Base-by-base conservation (phyloP, 2,888 invertebrate genomes). In the Exephanes ischioxanthus region DNA sequence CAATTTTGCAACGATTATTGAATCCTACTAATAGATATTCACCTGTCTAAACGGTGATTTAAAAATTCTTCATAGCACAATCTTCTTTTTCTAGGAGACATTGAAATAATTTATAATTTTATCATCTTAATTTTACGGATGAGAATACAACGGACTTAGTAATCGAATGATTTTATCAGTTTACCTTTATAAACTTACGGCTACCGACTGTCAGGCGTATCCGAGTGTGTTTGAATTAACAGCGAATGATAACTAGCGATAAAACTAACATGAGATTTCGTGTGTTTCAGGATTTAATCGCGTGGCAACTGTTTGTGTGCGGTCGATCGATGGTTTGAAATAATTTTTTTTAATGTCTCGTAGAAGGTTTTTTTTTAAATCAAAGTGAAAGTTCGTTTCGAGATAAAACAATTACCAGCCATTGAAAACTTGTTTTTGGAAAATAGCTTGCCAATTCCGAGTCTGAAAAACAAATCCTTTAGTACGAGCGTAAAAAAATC, bases 191-290 rank as follows among this genome's bases (percentile, higher is more conserved):
- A 37, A 16, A 76, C 66, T 76, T 37, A 66, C 66, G 66, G 53
- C 76, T 51, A 70, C n/a, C 70, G 53, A 19, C 26, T 75, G 30
- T 33, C n/a, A 3, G 51, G 33, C 33, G 30, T 26, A 41, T 45
- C 19, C 1, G 30, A 53, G 16, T 48, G 63, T 48, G 55, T 78
- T 76, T 26, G 9, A 58, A 33, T 9, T 67, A 66, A 75, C 63
- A 78, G 26, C 73, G 82, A 82, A 79, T 76, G 76, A 72, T n/a
- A 76, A 76, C 71, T 75, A 80, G 79, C 58, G 19, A 82, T n/a
- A 61, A 61, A 5, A 73, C 16, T 73, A 75, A 75, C 61, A 45
- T 16, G n/a, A 61, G 9, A 71, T 51, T 16, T 79, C 37, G 16
- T 51, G 58, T 76, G 68, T 85, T 79, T 66, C 82, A 85, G 85